Base-by-base conservation (phyloP, 2,888 invertebrate genomes). In the Xestia c-nigrum region DNA sequence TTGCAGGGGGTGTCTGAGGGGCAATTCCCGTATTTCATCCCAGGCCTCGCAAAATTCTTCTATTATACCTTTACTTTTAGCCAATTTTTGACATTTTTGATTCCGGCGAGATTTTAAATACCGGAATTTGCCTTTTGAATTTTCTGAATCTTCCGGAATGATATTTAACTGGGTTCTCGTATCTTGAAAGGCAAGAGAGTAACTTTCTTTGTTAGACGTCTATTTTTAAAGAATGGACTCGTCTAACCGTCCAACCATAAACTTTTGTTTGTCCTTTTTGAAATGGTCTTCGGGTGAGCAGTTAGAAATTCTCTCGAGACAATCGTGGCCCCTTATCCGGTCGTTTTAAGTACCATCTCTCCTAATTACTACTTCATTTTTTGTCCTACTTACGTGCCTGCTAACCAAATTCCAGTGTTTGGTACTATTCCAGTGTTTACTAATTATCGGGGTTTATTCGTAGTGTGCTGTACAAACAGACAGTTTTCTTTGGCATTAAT, bases 351-450 rank as follows among this genome's bases (percentile, higher is more conserved):
- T 47, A 72, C 63, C 40, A 63, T 38, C 38, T 59, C 70, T 68
- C n/a, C 43, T 73, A 84, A 84, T 83, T 71, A 84, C 84, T 64
- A 50, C 14, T 73, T 61, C 10, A 67, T 83, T 76, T 43, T 83
- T 67, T 63, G 77, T 70, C 40, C 40, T 43, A 38, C 52, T 72
- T 74, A 31, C 61, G 12, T 40, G 21, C 46, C 46, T 50, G 72
- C 61, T 72, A 76, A 76, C 75, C 21, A 63, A 72, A 77, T 75
- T 63, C 40, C 19, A 61, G 43, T 47, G 47, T 3, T 57, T 40
- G 14, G n/a, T 74, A 59, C n/a, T 40, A 57, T 76, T 50, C 24
- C 31, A 31, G 31, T 31, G 31, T 31, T 31, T 31, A 63, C 57
- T 59, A 67, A 73, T 75, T 84, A 72, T 55, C 61, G 19, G 19